Percentiles rank a stretch among this genome's conserved stretches.
Conservation (phyloP, 2,113 vertebrate genomes). For the Prionailurus bengalensis region DNA sequence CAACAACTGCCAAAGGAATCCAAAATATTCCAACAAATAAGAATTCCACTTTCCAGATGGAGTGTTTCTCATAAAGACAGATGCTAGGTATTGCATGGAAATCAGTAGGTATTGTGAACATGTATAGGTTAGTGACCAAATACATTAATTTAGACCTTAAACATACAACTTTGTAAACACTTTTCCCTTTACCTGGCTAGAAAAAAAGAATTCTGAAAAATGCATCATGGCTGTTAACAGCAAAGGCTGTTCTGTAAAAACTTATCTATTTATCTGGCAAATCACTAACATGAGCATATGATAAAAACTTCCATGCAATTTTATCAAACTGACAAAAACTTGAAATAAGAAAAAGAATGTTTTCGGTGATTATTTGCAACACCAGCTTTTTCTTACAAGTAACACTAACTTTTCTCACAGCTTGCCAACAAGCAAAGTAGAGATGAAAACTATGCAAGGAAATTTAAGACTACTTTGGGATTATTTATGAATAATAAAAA, state of each 20-base stretch:
- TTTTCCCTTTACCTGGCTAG: neutral
- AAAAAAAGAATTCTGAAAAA: conserved; percentile 17
- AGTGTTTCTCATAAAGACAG: neutral
- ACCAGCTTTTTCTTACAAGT: neutral
- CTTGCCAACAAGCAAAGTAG: neutral
- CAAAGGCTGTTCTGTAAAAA: neutral
- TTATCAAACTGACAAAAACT: neutral
- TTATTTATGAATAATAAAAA: neutral
- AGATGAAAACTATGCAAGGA: neutral
- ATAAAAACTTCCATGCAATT: neutral
- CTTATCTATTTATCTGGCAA: neutral
- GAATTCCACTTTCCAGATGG: neutral
- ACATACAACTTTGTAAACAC: neutral
- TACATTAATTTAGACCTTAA: neutral
- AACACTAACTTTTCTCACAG: conserved; percentile 29
- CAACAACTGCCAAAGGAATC: neutral
- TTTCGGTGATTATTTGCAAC: neutral
- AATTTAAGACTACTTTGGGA: neutral
- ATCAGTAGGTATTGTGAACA: neutral
- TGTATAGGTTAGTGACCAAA: neutral
- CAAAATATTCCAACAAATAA: conserved; percentile 6
- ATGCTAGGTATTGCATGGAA: neutral
- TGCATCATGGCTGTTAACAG: neutral
- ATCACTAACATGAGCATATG: neutral
- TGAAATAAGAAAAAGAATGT: neutral